Base-by-base conservation (phyloP, 1,140 invertebrate species). In the Polypedilum pembai region DNA sequence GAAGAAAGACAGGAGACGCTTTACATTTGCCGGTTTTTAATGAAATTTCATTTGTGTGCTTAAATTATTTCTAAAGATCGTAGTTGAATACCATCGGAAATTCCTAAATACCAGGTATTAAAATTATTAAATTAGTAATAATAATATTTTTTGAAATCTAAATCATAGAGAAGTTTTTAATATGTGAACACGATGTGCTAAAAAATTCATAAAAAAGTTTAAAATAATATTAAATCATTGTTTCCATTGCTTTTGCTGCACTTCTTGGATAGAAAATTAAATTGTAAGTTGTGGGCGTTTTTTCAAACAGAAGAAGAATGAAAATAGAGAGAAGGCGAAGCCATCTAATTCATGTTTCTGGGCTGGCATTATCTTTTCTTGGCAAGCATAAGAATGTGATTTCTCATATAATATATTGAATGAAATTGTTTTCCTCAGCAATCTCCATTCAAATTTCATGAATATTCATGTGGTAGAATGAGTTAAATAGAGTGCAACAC, bases 371-470 rank as follows among this genome's bases (percentile, higher is more conserved):
- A 56, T 56, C 45, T 33, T 5, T 56, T 56, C 45, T 56, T 56
- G 45, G 45, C 45, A 56, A 56, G 45, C 45, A 56, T 56, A 56
- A 56, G 45, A 56, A n/a, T 56, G 45, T 56, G 45, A 56, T 56
- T 56, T 56, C n/a, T n/a, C 45, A 56, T 56, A 56, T n/a, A 56
- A 56, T 56, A 56, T 56, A 56, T 56, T 56, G 45, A 56, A 56
- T 12, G n/a, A 56, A 56, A 56, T 56, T 56, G 45, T 56, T 56
- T 56, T 56, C 45, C 45, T 56, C 45, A 56, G 45, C 45, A 56
- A 15, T 56, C 45, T 56, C 45, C 45, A 56, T 56, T 56, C 45
- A 56, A 56, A 56, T 56, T 56, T 56, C 45, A 56, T 56, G 45
- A 56, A 56, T 56, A 56, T 56, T 56, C 12, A 56, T 56, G 45